Conservation (phyloP, 2,888 invertebrate genomes). For the Chrysolina oricalcia region DNA sequence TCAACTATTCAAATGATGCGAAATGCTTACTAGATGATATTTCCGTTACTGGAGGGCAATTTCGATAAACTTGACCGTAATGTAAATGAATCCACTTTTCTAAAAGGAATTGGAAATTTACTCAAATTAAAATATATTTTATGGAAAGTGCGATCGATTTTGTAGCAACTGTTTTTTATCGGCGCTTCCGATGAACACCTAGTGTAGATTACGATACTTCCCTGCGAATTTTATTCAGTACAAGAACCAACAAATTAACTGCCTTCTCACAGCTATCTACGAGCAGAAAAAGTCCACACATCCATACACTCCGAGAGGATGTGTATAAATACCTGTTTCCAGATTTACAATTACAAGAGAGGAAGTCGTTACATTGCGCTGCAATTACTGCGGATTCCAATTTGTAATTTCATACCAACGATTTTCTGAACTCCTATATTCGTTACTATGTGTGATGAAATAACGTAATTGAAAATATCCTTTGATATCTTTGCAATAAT, state of each 20-base stretch:
- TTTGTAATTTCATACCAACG: background rate
- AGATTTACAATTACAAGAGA: conserved; percentile 16
- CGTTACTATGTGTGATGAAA: background rate
- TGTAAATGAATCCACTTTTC: background rate
- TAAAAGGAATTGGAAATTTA: too few relatives aligned
- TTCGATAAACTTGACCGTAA: background rate
- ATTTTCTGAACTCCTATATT: background rate
- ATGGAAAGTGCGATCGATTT: too few relatives aligned
- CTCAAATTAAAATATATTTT: too few relatives aligned
- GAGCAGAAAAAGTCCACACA: conserved; percentile 2
- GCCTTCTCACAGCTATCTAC: background rate
- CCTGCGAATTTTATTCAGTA: too few relatives aligned
- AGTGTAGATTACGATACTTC: too few relatives aligned
- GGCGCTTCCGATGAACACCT: too few relatives aligned
- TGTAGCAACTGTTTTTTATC: too few relatives aligned
- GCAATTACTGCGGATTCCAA: conserved; percentile 2
- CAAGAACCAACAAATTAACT: background rate
- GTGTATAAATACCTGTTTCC: conserved; percentile 26
- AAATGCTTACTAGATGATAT: background rate
- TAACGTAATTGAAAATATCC: background rate
- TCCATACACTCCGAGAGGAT: conserved; percentile 14
- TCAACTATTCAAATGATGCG: background rate
- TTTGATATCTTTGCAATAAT: background rate
- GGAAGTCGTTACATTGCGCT: conserved; percentile 21
- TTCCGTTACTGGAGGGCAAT: conserved; percentile 1